Conservation (phyloP, 1,140 invertebrate species). For the Lasaia peninsularis region DNA sequence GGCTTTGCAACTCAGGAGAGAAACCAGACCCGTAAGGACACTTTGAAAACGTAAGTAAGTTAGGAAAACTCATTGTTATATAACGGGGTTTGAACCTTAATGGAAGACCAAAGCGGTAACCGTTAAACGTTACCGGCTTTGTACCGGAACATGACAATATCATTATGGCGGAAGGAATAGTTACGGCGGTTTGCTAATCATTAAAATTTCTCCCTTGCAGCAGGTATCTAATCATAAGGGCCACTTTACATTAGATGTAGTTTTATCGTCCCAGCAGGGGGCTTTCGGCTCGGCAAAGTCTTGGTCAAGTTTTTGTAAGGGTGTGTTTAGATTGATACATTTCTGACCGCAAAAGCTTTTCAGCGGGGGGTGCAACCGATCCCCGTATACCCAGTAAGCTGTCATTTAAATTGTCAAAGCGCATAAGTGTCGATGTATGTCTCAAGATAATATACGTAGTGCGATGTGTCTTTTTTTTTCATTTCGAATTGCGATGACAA, state of each 20-base stretch:
- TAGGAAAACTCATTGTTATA: too few relatives aligned
- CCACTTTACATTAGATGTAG: slow-evolving; percentile 33
- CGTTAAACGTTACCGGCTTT: too few relatives aligned
- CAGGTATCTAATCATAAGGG: slow-evolving; percentile 1
- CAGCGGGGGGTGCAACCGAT: slow-evolving; percentile 54
- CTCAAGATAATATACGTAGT: slow-evolving; percentile 39
- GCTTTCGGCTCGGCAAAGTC: slow-evolving; percentile 3
- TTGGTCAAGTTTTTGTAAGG: slow-evolving; percentile 1
- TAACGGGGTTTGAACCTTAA: too few relatives aligned
- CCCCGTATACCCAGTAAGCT: slow-evolving; percentile 47
- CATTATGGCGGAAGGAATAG: too few relatives aligned
- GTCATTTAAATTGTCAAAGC: slow-evolving; percentile 50
- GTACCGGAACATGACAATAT: too few relatives aligned
- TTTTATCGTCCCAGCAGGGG: slow-evolving; percentile 52
- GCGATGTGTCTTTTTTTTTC: slow-evolving; percentile 29
- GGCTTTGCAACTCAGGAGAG: too few relatives aligned
- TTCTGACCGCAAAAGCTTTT: slow-evolving; percentile 63
- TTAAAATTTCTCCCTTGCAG: neutral
- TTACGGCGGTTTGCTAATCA: too few relatives aligned
- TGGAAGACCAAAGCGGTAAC: too few relatives aligned
- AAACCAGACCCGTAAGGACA: too few relatives aligned
- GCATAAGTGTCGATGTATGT: slow-evolving; percentile 28
- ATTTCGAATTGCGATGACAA: slow-evolving; percentile 13
- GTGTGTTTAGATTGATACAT: slow-evolving; percentile 61
- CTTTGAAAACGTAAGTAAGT: too few relatives aligned